phyloP scores from a whole-genome alignment of 2,888 invertebrate genomes.

The Alsophila aescularia region DNA sequence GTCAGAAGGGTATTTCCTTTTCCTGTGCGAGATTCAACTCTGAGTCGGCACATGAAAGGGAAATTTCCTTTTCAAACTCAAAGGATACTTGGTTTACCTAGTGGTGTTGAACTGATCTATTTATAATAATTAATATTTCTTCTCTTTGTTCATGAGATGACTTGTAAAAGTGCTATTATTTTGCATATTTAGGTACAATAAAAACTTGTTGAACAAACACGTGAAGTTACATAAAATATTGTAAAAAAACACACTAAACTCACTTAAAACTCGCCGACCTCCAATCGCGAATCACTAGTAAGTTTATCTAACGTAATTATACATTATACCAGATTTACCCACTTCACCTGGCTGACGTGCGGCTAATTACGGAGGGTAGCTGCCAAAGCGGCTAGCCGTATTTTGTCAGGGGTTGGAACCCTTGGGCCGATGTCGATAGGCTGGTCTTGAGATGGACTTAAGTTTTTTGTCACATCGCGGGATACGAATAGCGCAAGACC shows the following conservation, averaged over 20 bases:
- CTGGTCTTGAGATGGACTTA: not conserved
- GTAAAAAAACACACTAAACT: not conserved
- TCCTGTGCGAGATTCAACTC: no score
- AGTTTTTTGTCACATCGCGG: not conserved
- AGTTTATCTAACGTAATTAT: slow-evolving; percentile 47
- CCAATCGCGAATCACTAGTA: slow-evolving; percentile 44
- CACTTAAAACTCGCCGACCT: slow-evolving; percentile 6
- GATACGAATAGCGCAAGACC: no score
- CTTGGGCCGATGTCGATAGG: not conserved
- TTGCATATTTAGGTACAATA: no score
- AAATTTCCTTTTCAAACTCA: no score
- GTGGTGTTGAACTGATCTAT: no score
- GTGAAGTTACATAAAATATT: not conserved
- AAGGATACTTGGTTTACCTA: no score
- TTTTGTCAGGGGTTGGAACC: slow-evolving; percentile 9
- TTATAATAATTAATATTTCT: no score
- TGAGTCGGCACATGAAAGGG: no score
- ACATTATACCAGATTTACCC: slow-evolving; percentile 56
- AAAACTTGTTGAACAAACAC: no score
- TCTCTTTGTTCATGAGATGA: no score
- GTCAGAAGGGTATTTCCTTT: no score
- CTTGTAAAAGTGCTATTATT: no score
- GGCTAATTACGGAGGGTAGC: slow-evolving; percentile 56
- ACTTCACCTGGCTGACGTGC: slow-evolving; percentile 65
- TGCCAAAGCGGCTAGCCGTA: slow-evolving; percentile 31